Evolutionary conservation across 2,113 vertebrate genomes (phyloP), one percentile per base, ranked within the genome.

Genomic region (Bambusicola thoracicus): DNA sequence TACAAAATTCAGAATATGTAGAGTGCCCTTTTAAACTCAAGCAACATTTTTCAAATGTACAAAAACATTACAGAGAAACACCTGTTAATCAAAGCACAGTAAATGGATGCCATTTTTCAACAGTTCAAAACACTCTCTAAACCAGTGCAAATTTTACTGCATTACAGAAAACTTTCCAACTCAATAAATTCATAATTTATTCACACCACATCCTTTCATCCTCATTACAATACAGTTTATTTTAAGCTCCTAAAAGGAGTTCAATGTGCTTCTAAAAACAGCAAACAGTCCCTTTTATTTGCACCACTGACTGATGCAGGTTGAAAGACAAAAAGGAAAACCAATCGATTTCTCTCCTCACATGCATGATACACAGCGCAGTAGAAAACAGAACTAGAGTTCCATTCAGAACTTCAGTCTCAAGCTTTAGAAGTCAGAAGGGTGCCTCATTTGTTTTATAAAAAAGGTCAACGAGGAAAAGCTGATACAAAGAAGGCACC

Each of bases 61-160:
- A 97, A 96, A 96, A 96, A 68, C 72, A 92, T 92, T 87, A 88
- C 46, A 95, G 61, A 93, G 81, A 79, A 90, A 92, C 77, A 77
- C 44, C 63, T 93, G 89, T 97, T 95, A 91, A 96, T 92, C 76
- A 96, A 96, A 97, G 82, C 91, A 95, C 29, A 91, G 72, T 95
- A 95, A 95, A 93, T 70, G 61, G 92, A 95, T 95, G 81, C 66
- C 65, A 91, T 92, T 95, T 97, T 93, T 91, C 59, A 93, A 93
- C 66, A 88, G 84, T 89, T 95, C 67, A 85, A 96, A 93, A 73
- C 80, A 95, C 82, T 73, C 94, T 91, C 93, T 88, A 81, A 95
- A 92, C 66, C 91, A 97, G 93, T 96, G 96, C 96, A 97, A 93
- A 93, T 85, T 95, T 93, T 93, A 92, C 34, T 93, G 67, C 85